phyloP scores from a whole-genome alignment of 2,797 vertebrate species.

The Rhynchotus rufescens region DNA sequence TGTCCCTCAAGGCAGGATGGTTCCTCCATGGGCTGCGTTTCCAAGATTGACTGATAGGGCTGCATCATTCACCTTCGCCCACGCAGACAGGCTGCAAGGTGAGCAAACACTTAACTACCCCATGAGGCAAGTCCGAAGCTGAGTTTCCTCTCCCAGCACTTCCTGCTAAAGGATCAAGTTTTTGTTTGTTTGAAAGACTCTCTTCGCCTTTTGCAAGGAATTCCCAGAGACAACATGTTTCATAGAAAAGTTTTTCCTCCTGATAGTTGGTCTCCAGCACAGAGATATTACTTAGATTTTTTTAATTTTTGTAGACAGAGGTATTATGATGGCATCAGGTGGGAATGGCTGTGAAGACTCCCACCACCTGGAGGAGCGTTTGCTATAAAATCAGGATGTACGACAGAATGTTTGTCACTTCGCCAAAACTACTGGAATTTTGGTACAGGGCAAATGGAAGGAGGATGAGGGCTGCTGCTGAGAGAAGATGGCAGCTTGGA shows the following conservation, averaged over 20 bases:
- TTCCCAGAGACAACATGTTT: neutral
- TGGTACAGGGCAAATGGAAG: neutral
- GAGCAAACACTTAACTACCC: neutral
- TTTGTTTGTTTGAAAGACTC: neutral
- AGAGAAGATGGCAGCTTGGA: neutral
- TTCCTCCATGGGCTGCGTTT: constrained; percentile 8
- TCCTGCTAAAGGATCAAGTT: neutral
- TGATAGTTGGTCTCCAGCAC: neutral
- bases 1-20: constrained; percentile 17
- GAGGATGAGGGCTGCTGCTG: neutral
- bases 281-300: neutral
- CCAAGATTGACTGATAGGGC: neutral
- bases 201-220: neutral
- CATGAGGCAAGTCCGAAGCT: neutral
- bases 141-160: neutral
- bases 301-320: neutral
- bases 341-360: neutral
- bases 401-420: neutral
- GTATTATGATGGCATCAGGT: neutral
- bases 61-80: neutral
- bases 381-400: neutral
- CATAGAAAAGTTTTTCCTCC: rapidly evolving
- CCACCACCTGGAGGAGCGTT: neutral
- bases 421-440: neutral
- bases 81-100: neutral